phyloP scores from a whole-genome alignment of 2,113 vertebrate species.

The Saiga tatarica region DNA sequence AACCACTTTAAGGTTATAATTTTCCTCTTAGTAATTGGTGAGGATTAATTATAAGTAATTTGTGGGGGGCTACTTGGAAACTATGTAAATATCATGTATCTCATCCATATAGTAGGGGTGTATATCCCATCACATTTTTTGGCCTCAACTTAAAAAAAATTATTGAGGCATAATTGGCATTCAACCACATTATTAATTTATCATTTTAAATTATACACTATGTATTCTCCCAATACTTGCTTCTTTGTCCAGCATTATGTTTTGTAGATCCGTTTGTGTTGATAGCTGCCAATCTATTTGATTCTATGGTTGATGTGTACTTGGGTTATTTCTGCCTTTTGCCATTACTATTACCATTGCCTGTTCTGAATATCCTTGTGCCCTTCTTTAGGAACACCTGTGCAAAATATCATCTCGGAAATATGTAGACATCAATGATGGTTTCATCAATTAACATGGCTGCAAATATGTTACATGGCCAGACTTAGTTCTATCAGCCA shows the following conservation, averaged over 20 bases:
- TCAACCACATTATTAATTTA: background rate
- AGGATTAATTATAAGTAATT: background rate
- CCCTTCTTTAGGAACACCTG: background rate
- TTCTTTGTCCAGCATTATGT: background rate
- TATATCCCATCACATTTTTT: background rate
- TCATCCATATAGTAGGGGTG: background rate
- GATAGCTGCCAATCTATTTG: background rate
- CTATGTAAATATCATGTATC: background rate
- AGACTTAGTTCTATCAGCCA: background rate
- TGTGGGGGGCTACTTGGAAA: background rate
- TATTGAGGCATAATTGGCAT: too few relatives aligned
- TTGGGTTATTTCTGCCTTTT: background rate
- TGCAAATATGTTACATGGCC: background rate
- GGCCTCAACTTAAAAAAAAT: background rate
- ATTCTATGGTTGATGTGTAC: background rate
- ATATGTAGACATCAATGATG: background rate
- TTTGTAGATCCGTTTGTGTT: background rate
- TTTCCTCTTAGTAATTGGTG: background rate
- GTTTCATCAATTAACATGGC: background rate
- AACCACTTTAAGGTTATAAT: background rate
- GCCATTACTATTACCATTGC: background rate
- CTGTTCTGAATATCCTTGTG: background rate
- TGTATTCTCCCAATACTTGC: background rate
- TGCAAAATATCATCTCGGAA: background rate
- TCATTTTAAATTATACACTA: background rate